Conservation (phyloP, 2,888 invertebrate genomes). For the Mechanitis mazaeus region DNA sequence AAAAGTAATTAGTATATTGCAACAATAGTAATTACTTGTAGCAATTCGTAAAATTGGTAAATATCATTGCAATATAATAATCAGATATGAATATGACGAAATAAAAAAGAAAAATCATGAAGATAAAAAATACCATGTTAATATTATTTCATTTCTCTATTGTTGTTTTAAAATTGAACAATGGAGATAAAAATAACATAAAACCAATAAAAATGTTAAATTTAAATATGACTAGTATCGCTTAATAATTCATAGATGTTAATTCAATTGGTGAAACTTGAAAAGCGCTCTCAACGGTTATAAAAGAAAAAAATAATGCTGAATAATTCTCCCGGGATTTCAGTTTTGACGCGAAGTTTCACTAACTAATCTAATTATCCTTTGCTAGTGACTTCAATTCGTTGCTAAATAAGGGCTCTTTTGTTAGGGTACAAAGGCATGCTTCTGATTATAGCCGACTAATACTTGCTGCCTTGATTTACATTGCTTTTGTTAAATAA, state of each 20-base stretch:
- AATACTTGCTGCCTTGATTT: constrained; percentile 20
- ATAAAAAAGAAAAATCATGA: too few species aligned
- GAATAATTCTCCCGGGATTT: constrained; percentile 43
- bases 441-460: constrained; percentile 23
- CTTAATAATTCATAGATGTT: constrained; percentile 17
- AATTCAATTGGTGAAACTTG: constrained; percentile 16
- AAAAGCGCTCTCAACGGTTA: constrained; percentile 18
- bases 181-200: not conserved
- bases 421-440: constrained; percentile 26
- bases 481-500: constrained; percentile 6
- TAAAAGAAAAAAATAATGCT: constrained; percentile 17
- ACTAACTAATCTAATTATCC: constrained; percentile 67
- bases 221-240: constrained; percentile 3
- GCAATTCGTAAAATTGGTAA: too few species aligned
- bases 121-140: too few species aligned
- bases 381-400: constrained; percentile 25
- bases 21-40: too few species aligned
- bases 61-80: too few species aligned
- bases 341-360: constrained; percentile 48
- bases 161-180: not conserved
- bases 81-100: too few species aligned
- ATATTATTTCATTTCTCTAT: too few species aligned
- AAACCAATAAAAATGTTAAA: not conserved
- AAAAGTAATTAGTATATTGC: too few species aligned
- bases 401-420: constrained; percentile 28